Base-by-base conservation (phyloP, 2,888 invertebrate genomes). In the Pyralis farinalis region DNA sequence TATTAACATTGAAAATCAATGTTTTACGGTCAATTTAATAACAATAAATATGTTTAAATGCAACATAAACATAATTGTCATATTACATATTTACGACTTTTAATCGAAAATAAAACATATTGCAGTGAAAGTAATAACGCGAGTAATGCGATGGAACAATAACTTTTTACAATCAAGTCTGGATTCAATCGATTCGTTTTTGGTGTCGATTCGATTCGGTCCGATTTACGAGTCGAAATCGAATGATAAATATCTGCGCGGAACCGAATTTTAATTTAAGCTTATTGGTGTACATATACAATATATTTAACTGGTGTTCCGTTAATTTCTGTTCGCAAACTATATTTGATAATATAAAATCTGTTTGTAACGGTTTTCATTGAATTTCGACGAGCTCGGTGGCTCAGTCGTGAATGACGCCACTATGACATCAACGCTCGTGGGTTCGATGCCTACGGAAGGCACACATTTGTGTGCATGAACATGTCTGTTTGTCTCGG, bases 221-320 rank as follows among this genome's bases (percentile, higher is more conserved):
- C 43, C 57, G 59, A 70, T 70, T 68, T 67, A 70, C 53, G 55
- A 46, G 40, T 48, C 34, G 54, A 53, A 63, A 55, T 58, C 58
- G 51, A 39, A 48, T 58, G 53, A 60, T 63, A 58, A 56, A 53
- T 51, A 46, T 42, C 34, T 36, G 36, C 44, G 42, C 34, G 39
- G 39, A 46, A 43, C 45, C 38, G 41, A 43, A 47, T 47, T 47
- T 40, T 46, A 37, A 43, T 42, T 45, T 42, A 38, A 32, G 22
- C 27, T 25, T 38, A 32, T 32, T 32, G 32, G 38, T 27, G n/a
- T 22, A 32, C 32, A 16, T 32, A 11, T 37, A 4, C 2, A 29
- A 37, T 27, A 28, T 35, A 28, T 30, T 20, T n/a, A n/a, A n/a
- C n/a, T 21, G 20, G 11, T 29, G 11, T 28, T 16, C 29, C 29